These are phyloP conservation scores for Myripristis jacobus DNA, from an alignment of 2,797 vertebrate species.

Conservation along the genomic window DNA sequence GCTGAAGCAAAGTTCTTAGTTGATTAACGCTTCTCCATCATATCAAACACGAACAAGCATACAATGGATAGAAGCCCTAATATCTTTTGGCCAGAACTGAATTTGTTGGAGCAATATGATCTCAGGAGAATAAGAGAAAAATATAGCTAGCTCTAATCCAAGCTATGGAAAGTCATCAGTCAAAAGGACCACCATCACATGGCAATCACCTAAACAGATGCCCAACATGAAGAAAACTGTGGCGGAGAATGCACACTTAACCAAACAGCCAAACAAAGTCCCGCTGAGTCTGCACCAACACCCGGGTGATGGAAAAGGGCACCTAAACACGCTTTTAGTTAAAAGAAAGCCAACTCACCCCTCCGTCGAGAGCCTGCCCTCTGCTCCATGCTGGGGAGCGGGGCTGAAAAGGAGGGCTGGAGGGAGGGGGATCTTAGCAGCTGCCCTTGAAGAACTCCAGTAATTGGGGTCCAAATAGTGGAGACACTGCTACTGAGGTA, in stretches of 20 bases:
- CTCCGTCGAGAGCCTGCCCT: constrained; percentile 79
- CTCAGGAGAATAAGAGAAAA: background rate
- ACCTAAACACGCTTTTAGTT: constrained; percentile 2
- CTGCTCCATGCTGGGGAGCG: constrained; percentile 83
- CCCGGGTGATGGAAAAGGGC: background rate
- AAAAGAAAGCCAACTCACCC: constrained; percentile 76
- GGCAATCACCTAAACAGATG: background rate
- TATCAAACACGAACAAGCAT: background rate
- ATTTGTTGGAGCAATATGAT: background rate
- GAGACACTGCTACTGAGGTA: constrained; percentile 60
- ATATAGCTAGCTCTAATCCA: background rate
- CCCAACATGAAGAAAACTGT: background rate
- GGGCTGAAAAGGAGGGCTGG: constrained; percentile 57
- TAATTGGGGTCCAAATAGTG: constrained; percentile 57
- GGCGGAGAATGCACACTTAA: background rate
- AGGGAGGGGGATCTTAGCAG: constrained; percentile 67
- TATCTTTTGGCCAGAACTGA: background rate
- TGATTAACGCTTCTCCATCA: background rate
- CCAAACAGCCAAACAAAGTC: background rate
- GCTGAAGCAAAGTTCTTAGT: background rate
- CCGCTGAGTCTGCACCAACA: background rate
- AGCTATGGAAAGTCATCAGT: background rate
- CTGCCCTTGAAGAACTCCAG: constrained; percentile 64
- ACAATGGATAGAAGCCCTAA: background rate
- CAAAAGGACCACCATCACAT: background rate